A percentile compares a stretch with the other conserved stretches of the same genome.
phyloP scores from a whole-genome alignment of 2,888 invertebrate genomes.

The Boloria euphrosyne region DNA sequence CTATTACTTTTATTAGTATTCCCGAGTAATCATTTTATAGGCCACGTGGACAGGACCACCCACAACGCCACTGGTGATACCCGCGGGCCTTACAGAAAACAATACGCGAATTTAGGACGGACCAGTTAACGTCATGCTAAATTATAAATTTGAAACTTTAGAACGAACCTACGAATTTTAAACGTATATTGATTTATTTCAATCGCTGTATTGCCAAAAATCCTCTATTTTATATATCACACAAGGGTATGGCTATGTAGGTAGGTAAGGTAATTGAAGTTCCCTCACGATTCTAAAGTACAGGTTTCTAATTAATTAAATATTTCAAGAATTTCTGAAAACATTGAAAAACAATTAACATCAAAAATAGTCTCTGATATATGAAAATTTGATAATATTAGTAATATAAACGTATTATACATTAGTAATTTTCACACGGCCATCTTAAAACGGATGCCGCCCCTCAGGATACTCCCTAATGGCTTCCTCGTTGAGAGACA shows the following conservation, averaged over 20 bases:
- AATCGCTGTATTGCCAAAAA: too few relatives aligned
- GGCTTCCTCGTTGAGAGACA: constrained; percentile 42
- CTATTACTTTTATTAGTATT: constrained; percentile 27
- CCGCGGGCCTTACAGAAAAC: constrained; percentile 40
- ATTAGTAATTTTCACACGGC: constrained; percentile 57
- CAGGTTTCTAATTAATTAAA: too few relatives aligned
- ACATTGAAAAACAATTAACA: too few relatives aligned
- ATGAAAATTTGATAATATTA: not conserved
- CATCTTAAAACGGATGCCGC: constrained; percentile 52
- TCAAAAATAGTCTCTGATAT: too few relatives aligned
- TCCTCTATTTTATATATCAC: too few relatives aligned
- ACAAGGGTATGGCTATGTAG: too few relatives aligned
- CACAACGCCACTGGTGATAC: constrained; percentile 39
- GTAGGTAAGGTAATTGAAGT: too few relatives aligned
- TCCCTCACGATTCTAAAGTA: too few relatives aligned
- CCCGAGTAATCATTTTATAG: constrained; percentile 40
- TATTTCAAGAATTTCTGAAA: too few relatives aligned
- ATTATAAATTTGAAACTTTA: constrained; percentile 28
- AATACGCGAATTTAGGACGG: constrained; percentile 36
- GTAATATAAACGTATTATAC: not conserved
- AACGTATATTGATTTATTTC: not conserved
- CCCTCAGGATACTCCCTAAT: constrained; percentile 56
- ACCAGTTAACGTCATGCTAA: constrained; percentile 29
- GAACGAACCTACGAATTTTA: constrained; percentile 1
- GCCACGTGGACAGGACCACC: constrained; percentile 43